Base-by-base conservation (phyloP, 2,797 vertebrate genomes). In the Oryzias sinensis region DNA sequence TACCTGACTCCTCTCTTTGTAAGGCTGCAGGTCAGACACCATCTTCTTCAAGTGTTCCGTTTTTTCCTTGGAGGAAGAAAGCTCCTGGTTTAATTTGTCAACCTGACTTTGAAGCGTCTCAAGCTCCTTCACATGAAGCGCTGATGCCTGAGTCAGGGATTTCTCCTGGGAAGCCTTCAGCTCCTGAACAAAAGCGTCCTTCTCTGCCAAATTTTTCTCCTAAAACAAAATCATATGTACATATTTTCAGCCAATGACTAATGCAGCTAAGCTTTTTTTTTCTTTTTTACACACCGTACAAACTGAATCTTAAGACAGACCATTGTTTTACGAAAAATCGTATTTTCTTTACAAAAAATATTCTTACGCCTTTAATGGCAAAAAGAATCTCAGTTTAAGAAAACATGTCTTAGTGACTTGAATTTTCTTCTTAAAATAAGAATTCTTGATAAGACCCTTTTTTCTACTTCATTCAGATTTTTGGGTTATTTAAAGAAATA, bases 1-100 rank as follows among this genome's bases (percentile, higher is more conserved):
- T 91, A 98, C 97, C 90, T 90, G 87, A 72, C 88, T 92, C 66
- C 93, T 90, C 53, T 97, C 93, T 0, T 93, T 94, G 59, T 93
- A 91, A 8, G 79, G 77, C 66, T 87, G 90, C 82, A 97, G 84
- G 61, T 94, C 93, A 50, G 91, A 89, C 29, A 93, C 76, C 65
- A 87, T 81, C 60, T 88, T 90, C 76, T 92, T 80, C 62, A 96
- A 77, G 62, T 92, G 84, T 2, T 63, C 70, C 42, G 84, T 90
- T 65, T 87, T 87, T 51, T 87, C 83, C 9, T 83, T 89, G 2
- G 91, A 88, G 0, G 56, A 74, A 14, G 80, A 72, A 52, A 94
- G 90, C 5, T 90, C 90, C 65, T 89, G 79, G 56, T 93, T 88
- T 4, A 91, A 72, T 51, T 86, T 77, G 68, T 83, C 62, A 49